phyloP scores from a whole-genome alignment of 2,113 vertebrate species.

The Neolamprologus variostigma region DNA sequence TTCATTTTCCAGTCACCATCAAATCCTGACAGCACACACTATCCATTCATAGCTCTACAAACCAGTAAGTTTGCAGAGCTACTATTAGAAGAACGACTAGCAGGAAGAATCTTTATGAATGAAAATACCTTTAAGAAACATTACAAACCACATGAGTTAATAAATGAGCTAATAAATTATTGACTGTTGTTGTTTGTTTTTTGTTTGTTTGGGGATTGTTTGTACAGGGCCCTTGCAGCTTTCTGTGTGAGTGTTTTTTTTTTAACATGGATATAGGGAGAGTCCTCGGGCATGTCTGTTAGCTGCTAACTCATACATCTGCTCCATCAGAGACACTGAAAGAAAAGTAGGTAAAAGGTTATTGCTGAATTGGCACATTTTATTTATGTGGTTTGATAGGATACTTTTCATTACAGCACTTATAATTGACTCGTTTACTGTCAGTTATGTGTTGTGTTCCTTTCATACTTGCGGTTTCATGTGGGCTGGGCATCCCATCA shows the following conservation, averaged over 20 bases:
- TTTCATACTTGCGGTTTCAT: background rate
- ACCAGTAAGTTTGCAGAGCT: background rate
- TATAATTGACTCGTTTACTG: accelerated
- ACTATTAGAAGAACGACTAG: background rate
- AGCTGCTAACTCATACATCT: background rate
- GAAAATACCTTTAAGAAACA: background rate
- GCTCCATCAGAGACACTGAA: background rate
- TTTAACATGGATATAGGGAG: background rate
- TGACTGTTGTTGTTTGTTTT: background rate
- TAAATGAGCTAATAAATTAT: background rate
- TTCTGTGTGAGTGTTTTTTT: background rate
- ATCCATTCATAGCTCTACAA: background rate
- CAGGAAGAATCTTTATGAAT: background rate
- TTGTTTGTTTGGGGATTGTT: background rate
- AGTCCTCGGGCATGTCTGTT: background rate
- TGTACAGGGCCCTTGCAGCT: background rate
- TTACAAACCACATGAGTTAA: background rate
- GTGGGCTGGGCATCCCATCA: accelerated
- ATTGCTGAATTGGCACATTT: accelerated
- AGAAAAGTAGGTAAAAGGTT: background rate
- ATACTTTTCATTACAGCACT: background rate
- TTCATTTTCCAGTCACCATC: background rate
- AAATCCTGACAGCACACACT: background rate
- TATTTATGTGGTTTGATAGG: accelerated
- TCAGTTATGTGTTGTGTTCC: accelerated